Evolutionary conservation across 2,797 vertebrate species (phyloP), one percentile per base, ranked within the genome.

Genomic region (Helarctos malayanus): DNA sequence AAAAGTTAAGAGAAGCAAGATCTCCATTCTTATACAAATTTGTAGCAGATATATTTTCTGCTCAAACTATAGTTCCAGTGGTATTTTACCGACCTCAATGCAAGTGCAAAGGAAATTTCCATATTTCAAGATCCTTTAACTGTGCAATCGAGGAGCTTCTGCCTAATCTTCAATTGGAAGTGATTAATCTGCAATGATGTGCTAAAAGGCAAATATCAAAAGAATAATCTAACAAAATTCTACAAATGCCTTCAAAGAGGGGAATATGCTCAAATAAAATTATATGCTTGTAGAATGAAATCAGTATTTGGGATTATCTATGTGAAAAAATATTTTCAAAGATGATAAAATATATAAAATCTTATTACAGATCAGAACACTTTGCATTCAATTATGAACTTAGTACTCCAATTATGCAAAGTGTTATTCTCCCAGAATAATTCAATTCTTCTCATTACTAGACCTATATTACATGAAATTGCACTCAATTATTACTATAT

Each of bases 251-350:
- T 56, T 45, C 3, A 8, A 54, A 56, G 38, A 91, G 29, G 76
- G 65, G 25, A 81, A 81, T 32, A 87, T 38, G 29, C 13, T 81
- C 65, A 56, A 63, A 19, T 81, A 81, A 93, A 85, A 80, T 57
- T 47, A 38, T 11, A 61, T 32, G 16, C 7, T 11, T 56, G 2
- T 47, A 45, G 80, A 32, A 65, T 75, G 21, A 56, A 27, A 8
- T 54, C 32, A 85, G 54, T 47, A 61, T 71, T 76, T 93, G 54
- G 54, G 18, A 89, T 12, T 61, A 84, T 23, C 2, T 75, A 13
- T 69, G 52, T 83, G 35, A 93, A 69, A 78, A 73, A 8, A 52
- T 32, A 19, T 80, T 96, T 96, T 90, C 16, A 79, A 73, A 65
- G 71, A 80, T 57, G 27, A 89, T 79, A 3, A 65, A 73, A 79